Conservation (phyloP, 2,113 vertebrate species). For the Nothocercus julius region DNA sequence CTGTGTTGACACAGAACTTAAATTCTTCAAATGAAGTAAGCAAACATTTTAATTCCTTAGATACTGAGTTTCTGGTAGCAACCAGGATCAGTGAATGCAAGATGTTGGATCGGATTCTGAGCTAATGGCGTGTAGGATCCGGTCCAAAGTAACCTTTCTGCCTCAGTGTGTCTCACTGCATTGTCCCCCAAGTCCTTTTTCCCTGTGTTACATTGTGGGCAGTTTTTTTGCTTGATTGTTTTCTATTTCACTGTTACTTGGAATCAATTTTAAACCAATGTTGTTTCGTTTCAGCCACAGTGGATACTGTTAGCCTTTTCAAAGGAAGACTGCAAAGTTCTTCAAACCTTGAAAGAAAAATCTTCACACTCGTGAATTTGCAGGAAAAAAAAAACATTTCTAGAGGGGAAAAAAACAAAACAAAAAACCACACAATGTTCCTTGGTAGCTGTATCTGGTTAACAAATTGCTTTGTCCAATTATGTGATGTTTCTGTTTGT, state of each 20-base stretch:
- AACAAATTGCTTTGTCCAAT: conserved; percentile 61
- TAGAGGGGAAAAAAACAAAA: conserved; percentile 35
- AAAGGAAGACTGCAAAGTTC: conserved; percentile 46
- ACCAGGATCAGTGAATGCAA: not conserved
- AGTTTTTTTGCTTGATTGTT: not conserved
- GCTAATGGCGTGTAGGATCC: not conserved
- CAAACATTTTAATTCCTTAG: conserved; percentile 20
- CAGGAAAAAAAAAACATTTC: conserved; percentile 42
- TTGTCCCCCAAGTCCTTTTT: conserved; percentile 19
- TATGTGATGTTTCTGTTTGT: conserved; percentile 57
- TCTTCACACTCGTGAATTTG: conserved; percentile 44
- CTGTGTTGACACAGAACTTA: conserved; percentile 86
- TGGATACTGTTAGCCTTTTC: conserved; percentile 65
- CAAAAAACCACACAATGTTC: not conserved
- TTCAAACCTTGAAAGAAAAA: conserved; percentile 47
- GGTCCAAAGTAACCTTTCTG: not conserved
- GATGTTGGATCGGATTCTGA: not conserved
- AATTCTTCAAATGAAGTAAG: conserved; percentile 86
- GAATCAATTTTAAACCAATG: conserved; percentile 56
- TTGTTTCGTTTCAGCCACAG: conserved; percentile 71
- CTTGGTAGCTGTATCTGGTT: conserved; percentile 45
- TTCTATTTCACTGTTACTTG: not conserved
- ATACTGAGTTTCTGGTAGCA: conserved; percentile 26
- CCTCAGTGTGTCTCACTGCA: not conserved
- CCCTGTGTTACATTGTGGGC: not conserved